Percentiles rank a stretch among this genome's conserved stretches.
Conservation (phyloP, 2,888 invertebrate genomes). For the Ctenicera cuprea region DNA sequence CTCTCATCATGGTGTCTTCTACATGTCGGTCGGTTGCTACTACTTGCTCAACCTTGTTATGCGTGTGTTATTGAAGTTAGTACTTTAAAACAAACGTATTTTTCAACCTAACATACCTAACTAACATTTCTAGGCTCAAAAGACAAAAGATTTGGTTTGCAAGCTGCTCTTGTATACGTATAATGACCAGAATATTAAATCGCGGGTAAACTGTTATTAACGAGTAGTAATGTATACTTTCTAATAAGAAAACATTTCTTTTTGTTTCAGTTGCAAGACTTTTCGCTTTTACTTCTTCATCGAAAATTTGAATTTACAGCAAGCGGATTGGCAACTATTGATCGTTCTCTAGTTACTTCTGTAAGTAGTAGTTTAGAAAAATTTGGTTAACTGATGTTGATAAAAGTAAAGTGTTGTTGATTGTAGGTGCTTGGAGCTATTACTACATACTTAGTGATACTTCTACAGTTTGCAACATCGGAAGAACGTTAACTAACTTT, state of each 20-base stretch:
- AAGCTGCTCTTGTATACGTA: not conserved
- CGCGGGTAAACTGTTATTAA: not conserved
- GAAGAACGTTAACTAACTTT: not conserved
- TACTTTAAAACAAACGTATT: no score
- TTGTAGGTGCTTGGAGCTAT: slow-evolving; percentile 16
- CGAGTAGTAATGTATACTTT: no score
- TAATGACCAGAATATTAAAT: not conserved
- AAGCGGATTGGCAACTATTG: slow-evolving; percentile 1
- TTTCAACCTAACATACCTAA: no score
- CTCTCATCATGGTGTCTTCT: not conserved
- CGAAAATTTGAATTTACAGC: slow-evolving; percentile 21
- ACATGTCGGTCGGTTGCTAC: not conserved
- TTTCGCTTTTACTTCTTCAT: not conserved
- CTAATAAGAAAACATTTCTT: not conserved
- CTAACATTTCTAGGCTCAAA: not conserved
- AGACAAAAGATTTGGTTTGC: not conserved
- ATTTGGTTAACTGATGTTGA: no score
- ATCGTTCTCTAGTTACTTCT: slow-evolving; percentile 4
- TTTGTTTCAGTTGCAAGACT: not conserved
- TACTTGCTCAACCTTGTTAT: slow-evolving; percentile 1
- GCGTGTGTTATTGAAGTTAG: not conserved
- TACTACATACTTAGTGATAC: slow-evolving; percentile 23
- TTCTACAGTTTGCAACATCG: slow-evolving; percentile 11
- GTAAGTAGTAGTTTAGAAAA: slow-evolving; percentile 9
- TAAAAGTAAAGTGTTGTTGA: no score